Evolutionary conservation across 2,113 vertebrate species (phyloP).

Genomic region (Synchiropus splendidus): DNA sequence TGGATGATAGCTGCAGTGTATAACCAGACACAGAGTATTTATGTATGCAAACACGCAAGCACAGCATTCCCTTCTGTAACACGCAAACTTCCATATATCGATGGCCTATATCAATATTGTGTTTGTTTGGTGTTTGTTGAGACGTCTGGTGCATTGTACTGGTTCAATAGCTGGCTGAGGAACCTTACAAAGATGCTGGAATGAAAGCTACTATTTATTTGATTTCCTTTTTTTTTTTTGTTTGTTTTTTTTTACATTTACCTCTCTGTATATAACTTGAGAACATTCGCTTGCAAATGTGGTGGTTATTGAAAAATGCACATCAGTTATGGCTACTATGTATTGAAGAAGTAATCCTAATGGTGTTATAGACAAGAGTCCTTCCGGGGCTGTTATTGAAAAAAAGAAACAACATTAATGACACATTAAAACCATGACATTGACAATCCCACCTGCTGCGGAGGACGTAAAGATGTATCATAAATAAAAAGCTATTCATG

Average conservation of each 20-base stretch:
- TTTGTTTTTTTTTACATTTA: slow-evolving; percentile 22
- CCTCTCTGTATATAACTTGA: slow-evolving; percentile 40
- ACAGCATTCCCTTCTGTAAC: slow-evolving; percentile 12
- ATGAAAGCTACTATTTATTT: slow-evolving; percentile 29
- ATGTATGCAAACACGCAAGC: slow-evolving; percentile 46
- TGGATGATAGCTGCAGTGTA: too few relatives aligned
- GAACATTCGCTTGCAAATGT: too few relatives aligned
- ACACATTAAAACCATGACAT: too few relatives aligned
- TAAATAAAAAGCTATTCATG: too few relatives aligned
- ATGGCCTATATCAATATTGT: slow-evolving; percentile 43
- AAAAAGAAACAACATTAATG: too few relatives aligned
- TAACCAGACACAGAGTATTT: slow-evolving; percentile 28
- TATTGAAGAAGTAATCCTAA: too few relatives aligned
- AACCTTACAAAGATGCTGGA: slow-evolving; percentile 39
- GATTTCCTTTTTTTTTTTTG: neutral
- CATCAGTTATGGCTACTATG: too few relatives aligned
- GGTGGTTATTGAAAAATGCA: too few relatives aligned
- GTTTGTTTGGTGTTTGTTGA: slow-evolving; percentile 49
- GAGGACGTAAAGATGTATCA: too few relatives aligned
- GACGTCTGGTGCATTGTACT: slow-evolving; percentile 34
- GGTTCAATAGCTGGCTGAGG: slow-evolving; percentile 42
- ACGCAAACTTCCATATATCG: slow-evolving; percentile 23
- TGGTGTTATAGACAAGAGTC: too few relatives aligned
- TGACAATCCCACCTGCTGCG: too few relatives aligned
- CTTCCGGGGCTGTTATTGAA: too few relatives aligned